Evolutionary conservation across 2,113 vertebrate species (phyloP), one percentile per base, ranked within the genome.

Genomic region (Gymnarchus niloticus): DNA sequence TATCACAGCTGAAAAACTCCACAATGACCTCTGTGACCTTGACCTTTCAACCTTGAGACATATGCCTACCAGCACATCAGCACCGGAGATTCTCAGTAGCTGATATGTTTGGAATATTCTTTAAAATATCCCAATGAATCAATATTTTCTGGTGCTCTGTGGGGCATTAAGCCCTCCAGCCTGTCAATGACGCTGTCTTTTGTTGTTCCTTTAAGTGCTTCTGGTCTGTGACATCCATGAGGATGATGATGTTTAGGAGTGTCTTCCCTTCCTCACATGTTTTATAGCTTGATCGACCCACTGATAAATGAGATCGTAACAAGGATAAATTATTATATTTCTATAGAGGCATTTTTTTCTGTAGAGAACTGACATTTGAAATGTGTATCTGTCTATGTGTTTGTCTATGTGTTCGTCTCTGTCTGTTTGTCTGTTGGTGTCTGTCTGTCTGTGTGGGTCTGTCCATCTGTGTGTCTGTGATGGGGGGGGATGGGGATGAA

Each of bases 231-330:
- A 76, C 44, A 9, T 83, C 56, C 54, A 37, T 28, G 46, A n/a
- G 56, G 33, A 84, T 85, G 85, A 87, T 83, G 83, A 69, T 85
- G 65, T 85, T 83, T 85, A 87, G 86, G 87, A 87, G 25, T 56
- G 28, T 57, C 56, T 41, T 7, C n/a, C 86, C 81, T 23, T 80
- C 21, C 4, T 80, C 46, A 77, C 69, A 56, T 61, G n/a, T 54
- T 87, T 87, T 78, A 83, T 59, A 28, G 37, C 12, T 33, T 44
- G 73, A 56, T 88, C 84, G 48, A 87, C 85, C 33, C 21, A 14
- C 21, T 73, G 59, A 86, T 83, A 86, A 87, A 87, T 59, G 84
- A 57, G n/a, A 10, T 44, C 56, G 28, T 85, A 80, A 84, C 14
- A 86, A 85, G 44, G 73, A 84, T 28, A 37, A 61, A 87, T 76